Base-by-base conservation (phyloP, 2,888 invertebrate species). In the Megalurothrips usitatus region DNA sequence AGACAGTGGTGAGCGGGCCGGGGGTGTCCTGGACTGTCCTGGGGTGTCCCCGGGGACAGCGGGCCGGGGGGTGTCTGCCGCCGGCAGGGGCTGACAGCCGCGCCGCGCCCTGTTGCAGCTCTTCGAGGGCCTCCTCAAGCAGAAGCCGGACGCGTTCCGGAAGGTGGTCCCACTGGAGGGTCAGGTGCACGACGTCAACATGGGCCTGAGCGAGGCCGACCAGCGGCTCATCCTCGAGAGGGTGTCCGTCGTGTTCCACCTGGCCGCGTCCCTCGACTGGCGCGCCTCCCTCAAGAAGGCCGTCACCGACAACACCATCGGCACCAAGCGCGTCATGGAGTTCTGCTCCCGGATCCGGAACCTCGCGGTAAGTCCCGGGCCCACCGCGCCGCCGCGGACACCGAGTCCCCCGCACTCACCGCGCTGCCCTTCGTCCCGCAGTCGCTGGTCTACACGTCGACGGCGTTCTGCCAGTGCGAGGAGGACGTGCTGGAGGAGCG, bases 231-330 rank as follows among this genome's bases (percentile, higher is more conserved):
- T 97, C 47, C 88, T 89, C 80, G 89, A 92, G 12, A 92, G 94
- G 85, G 93, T 95, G 8, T 91, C 94, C 34, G 90, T 98, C 78
- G 93, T 98, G 0, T 97, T 96, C 86, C 97, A 98, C 86, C 93
- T 94, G 86, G 98, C 97, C 0, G 98, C 98, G n/a, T 97, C 95
- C 1, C 91, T 98, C 43, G 92, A 93, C 84, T 90, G 98, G 84
- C 97, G 98, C 87, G 96, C 97, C 19, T 94, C 93, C 68, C 89
- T 98, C 49, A 94, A 93, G 86, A 93, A 94, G 84, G 96, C 97
- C 0, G 90, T 98, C 52, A 92, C 94, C 84, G 94, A 96, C 93
- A 98, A 98, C 88, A 94, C 96, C 11, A 89, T 92, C 52, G 97
- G 96, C 75, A 97, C 97, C 0, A 90, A 92, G 84, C 90, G 93